Percentiles rank a stretch among this genome's conserved stretches.
Evolutionary conservation across 2,113 vertebrate species (phyloP).

Genomic region (Climacteris rufus): DNA sequence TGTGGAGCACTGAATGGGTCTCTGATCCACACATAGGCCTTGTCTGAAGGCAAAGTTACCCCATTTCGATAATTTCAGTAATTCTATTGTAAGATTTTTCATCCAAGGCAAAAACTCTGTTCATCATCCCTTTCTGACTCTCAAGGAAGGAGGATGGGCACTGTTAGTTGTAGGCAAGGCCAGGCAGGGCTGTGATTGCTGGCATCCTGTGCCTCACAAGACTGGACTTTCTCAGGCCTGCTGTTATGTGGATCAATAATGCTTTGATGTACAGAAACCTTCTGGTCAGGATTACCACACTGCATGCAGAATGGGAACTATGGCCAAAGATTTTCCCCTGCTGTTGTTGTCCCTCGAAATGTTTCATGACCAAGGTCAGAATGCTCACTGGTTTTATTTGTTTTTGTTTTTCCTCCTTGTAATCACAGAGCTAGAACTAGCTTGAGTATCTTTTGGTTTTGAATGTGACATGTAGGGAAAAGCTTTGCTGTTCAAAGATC

Average conservation of each 20-base stretch:
- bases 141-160: not conserved
- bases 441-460: not conserved
- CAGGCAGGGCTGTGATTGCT: not conserved
- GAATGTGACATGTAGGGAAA: not conserved
- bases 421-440: not conserved
- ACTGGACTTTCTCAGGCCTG: not conserved
- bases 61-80: not conserved
- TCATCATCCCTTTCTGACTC: not conserved
- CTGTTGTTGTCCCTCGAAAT: not conserved
- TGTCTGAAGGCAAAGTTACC: not conserved
- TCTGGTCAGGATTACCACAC: not conserved
- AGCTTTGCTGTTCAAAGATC: not conserved
- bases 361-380: not conserved
- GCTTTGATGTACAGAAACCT: not conserved
- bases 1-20: not conserved
- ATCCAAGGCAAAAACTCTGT: not conserved
- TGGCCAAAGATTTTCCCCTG: not conserved
- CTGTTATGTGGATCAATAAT: fast-evolving
- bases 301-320: not conserved
- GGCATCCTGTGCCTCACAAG: not conserved
- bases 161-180: not conserved
- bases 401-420: not conserved
- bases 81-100: not conserved
- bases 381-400: not conserved
- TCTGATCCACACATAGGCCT: not conserved